These are phyloP conservation scores for Philotrypesis tridentata DNA, from an alignment of 1,140 invertebrate species.

Conservation along the genomic window DNA sequence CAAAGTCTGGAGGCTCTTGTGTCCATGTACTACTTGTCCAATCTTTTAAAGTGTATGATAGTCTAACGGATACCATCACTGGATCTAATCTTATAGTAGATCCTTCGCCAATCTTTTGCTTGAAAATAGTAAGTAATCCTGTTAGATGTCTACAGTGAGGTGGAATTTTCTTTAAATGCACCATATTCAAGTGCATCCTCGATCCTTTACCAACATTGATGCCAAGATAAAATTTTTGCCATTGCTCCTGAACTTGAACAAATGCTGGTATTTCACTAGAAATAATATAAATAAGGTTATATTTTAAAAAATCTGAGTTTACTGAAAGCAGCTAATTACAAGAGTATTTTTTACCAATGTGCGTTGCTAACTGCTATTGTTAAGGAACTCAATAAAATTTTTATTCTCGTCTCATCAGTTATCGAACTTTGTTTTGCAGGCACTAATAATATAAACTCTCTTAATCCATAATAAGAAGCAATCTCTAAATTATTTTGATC, in stretches of 20 bases:
- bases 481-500: conserved; percentile 76
- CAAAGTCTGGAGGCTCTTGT: conserved; percentile 83
- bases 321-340: background rate
- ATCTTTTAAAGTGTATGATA: conserved; percentile 87
- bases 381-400: conserved; percentile 89
- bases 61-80: conserved; percentile 85
- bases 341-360: conserved; percentile 75
- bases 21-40: conserved; percentile 80
- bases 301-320: conserved; percentile 9
- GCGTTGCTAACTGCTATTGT: conserved; percentile 89
- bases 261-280: conserved; percentile 88
- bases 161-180: conserved; percentile 89
- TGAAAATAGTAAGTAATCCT: conserved; percentile 85
- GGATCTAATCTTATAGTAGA: conserved; percentile 76
- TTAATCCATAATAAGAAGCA: conserved; percentile 85
- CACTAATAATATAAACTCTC: conserved; percentile 87
- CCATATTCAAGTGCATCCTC: conserved; percentile 89
- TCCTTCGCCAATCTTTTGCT: conserved; percentile 82
- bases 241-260: conserved; percentile 87
- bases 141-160: conserved; percentile 87
- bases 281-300: conserved; percentile 50
- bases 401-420: conserved; percentile 85
- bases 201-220: conserved; percentile 83
- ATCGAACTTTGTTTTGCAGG: conserved; percentile 78
- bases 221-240: conserved; percentile 88